Evolutionary conservation across 2,888 invertebrate species (phyloP).

Genomic region (Zeuzera pyrina): DNA sequence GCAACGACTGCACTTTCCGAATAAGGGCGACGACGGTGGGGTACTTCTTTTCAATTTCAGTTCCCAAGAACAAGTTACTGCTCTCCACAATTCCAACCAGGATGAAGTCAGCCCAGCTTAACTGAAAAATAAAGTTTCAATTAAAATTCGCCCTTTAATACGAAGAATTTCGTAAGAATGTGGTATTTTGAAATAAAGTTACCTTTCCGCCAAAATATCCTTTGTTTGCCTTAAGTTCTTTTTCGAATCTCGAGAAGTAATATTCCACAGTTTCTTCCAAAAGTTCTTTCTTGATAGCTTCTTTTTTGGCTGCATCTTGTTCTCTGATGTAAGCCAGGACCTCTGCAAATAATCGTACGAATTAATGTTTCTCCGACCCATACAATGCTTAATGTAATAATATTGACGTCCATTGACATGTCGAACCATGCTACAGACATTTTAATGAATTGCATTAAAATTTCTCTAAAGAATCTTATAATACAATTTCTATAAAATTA

Average conservation of each 20-base stretch:
- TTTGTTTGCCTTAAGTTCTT: constrained; percentile 37
- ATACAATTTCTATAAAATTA: too few relatives aligned
- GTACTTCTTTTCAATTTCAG: constrained; percentile 38
- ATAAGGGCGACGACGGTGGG: constrained; percentile 31
- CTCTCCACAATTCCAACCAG: constrained; percentile 46
- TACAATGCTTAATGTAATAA: too few relatives aligned
- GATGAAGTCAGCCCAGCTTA: constrained; percentile 55
- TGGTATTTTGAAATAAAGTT: too few relatives aligned
- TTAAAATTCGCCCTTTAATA: too few relatives aligned
- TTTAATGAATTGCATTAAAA: too few relatives aligned
- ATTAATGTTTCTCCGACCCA: too few relatives aligned
- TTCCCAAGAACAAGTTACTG: constrained; percentile 29
- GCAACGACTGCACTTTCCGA: constrained; percentile 31
- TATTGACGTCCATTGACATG: too few relatives aligned
- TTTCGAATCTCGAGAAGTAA: constrained; percentile 48
- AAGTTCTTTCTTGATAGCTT: constrained; percentile 29
- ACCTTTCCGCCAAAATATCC: constrained; percentile 50
- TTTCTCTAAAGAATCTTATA: too few relatives aligned
- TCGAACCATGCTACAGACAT: too few relatives aligned
- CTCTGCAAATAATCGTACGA: too few relatives aligned
- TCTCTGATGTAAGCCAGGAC: constrained; percentile 26
- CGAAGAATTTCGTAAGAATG: too few relatives aligned
- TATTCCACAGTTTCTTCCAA: constrained; percentile 34
- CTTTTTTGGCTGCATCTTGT: constrained; percentile 28
- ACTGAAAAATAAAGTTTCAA: too few relatives aligned